Conservation (phyloP, 1,140 invertebrate genomes). For the Drosophila athabasca region DNA sequence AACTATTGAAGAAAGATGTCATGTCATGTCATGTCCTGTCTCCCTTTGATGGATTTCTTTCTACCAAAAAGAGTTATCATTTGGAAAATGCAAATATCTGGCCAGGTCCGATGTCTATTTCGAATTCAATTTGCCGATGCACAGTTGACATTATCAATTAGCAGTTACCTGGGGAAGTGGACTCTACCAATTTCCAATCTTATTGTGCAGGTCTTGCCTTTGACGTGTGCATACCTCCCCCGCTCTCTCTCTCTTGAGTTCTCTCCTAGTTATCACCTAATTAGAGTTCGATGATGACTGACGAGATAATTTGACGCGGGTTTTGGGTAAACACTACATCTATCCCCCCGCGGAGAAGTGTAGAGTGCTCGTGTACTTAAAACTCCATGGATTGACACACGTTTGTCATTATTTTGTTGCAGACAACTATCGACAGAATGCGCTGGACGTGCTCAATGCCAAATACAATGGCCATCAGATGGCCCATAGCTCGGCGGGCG, state of each 20-base stretch:
- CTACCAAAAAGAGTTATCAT: neutral
- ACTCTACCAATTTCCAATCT: conserved; percentile 42
- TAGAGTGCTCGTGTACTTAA: conserved; percentile 23
- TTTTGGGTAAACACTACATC: conserved; percentile 7
- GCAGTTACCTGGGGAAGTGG: conserved; percentile 38
- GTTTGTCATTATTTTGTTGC: neutral
- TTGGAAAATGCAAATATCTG: conserved; percentile 23
- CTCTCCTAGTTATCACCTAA: conserved; percentile 49
- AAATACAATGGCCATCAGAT: conserved; percentile 66
- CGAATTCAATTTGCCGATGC: conserved; percentile 53
- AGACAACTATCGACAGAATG: conserved; percentile 67
- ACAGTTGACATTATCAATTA: conserved; percentile 76
- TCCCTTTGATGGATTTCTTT: too few relatives aligned
- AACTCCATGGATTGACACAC: neutral
- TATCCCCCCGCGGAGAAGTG: neutral
- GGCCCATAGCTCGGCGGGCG: conserved; percentile 32
- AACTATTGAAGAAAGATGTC: too few relatives aligned
- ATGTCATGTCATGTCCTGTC: too few relatives aligned
- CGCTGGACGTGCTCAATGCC: conserved; percentile 64
- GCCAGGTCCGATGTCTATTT: conserved; percentile 37
- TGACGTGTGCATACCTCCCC: neutral
- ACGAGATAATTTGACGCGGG: conserved; percentile 29
- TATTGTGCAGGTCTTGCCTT: conserved; percentile 35
- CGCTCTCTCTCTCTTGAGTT: neutral
- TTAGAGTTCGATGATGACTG: conserved; percentile 37